These are phyloP conservation scores for Muntiacus reevesi DNA, from an alignment of 2,113 vertebrate genomes.

Conservation along the genomic window DNA sequence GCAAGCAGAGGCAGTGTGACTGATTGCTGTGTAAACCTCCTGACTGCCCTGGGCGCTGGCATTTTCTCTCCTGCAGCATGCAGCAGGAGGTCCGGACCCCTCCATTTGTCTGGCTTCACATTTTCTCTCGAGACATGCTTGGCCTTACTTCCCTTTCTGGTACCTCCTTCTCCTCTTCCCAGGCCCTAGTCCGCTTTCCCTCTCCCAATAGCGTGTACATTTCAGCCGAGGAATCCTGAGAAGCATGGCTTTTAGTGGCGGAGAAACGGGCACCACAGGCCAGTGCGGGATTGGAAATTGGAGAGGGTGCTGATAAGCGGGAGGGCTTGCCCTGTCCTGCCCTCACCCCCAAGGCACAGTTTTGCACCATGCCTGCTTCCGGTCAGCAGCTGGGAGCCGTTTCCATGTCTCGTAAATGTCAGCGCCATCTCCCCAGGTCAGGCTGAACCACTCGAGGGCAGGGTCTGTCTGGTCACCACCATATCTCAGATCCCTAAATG, in stretches of 20 bases:
- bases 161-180: not conserved
- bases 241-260: not conserved
- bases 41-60: fast-evolving
- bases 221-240: not conserved
- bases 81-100: not conserved
- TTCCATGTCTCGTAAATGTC: not conserved
- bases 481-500: not conserved
- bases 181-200: not conserved
- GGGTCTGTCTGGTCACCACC: not conserved
- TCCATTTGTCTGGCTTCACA: not conserved
- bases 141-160: not conserved
- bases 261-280: not conserved
- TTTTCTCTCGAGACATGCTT: fast-evolving
- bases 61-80: not conserved
- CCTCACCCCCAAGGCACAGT: not conserved
- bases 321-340: not conserved
- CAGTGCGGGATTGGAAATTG: too few relatives aligned
- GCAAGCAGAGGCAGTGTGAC: not conserved
- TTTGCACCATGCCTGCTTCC: not conserved
- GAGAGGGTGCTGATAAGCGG: not conserved
- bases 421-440: not conserved
- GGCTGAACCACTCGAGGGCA: not conserved
- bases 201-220: not conserved
- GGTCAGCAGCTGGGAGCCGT: not conserved
- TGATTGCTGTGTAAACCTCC: not conserved